phyloP scores from a whole-genome alignment of 2,888 invertebrate species.

The Oxytorus armatus region DNA sequence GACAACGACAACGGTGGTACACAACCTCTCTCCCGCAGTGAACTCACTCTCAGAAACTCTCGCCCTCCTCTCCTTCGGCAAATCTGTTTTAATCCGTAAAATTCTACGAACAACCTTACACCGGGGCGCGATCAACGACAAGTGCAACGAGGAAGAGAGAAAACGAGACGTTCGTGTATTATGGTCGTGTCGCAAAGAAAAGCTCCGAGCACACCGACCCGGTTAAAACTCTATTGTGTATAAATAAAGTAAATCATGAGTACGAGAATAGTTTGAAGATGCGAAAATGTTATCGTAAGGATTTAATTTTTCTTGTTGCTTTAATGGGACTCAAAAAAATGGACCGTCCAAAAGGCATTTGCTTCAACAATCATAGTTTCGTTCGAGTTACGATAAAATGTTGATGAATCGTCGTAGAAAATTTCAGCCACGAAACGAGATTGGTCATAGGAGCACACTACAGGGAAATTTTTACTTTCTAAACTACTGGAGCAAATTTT shows the following conservation, averaged over 20 bases:
- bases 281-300: background rate
- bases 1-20: slow-evolving; percentile 18
- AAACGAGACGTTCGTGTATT: slow-evolving; percentile 8
- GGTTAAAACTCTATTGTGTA: slow-evolving; percentile 53
- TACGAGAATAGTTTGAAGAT: background rate
- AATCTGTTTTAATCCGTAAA: slow-evolving; percentile 69
- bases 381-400: no score
- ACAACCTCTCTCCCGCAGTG: slow-evolving; percentile 61
- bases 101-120: slow-evolving; percentile 47
- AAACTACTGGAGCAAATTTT: no score
- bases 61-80: slow-evolving; percentile 49
- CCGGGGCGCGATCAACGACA: slow-evolving; percentile 67
- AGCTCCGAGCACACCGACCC: slow-evolving; percentile 8
- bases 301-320: no score
- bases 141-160: slow-evolving; percentile 66
- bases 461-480: no score
- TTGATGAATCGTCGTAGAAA: no score
- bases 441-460: no score
- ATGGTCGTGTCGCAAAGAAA: slow-evolving; percentile 33
- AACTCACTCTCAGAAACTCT: slow-evolving; percentile 64
- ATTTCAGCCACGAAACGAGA: no score
- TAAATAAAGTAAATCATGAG: slow-evolving; percentile 49
- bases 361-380: background rate
- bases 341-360: no score
- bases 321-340: no score